Conservation (phyloP, 1,140 invertebrate genomes). For the Dreissena rostriformis region DNA sequence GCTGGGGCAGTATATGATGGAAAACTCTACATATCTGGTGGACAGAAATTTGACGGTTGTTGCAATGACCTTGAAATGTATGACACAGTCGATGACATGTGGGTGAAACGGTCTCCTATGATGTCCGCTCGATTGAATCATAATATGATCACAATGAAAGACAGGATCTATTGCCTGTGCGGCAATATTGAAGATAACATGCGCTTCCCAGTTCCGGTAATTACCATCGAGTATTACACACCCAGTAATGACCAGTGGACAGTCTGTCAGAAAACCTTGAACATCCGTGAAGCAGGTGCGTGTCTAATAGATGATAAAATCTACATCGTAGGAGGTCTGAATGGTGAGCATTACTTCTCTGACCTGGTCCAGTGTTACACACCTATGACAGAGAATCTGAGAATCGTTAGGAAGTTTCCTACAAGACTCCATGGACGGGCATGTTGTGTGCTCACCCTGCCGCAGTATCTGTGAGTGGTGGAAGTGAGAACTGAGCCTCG, state of each 20-base stretch:
- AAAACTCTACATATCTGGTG: conserved; percentile 77
- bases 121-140: conserved; percentile 75
- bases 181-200: conserved; percentile 78
- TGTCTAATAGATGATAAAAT: conserved; percentile 75
- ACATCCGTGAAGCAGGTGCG: conserved; percentile 78
- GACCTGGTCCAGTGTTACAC: conserved; percentile 74
- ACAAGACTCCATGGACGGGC: conserved; percentile 74
- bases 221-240: conserved; percentile 74
- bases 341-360: conserved; percentile 77
- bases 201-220: conserved; percentile 76
- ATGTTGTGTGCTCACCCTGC: conserved; percentile 75
- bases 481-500: too few species aligned
- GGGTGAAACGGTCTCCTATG: conserved; percentile 76
- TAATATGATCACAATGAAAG: conserved; percentile 74
- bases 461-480: conserved; percentile 66
- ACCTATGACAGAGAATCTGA: conserved; percentile 67
- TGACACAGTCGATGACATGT: conserved; percentile 69
- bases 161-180: conserved; percentile 75
- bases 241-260: conserved; percentile 76
- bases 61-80: conserved; percentile 74
- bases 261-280: conserved; percentile 71
- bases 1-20: conserved; percentile 75
- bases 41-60: conserved; percentile 76
- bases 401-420: conserved; percentile 72
- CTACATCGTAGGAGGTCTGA: conserved; percentile 78